Evolutionary conservation across 1,140 invertebrate species (phyloP).

Genomic region (Drosophila kohkoa): DNA sequence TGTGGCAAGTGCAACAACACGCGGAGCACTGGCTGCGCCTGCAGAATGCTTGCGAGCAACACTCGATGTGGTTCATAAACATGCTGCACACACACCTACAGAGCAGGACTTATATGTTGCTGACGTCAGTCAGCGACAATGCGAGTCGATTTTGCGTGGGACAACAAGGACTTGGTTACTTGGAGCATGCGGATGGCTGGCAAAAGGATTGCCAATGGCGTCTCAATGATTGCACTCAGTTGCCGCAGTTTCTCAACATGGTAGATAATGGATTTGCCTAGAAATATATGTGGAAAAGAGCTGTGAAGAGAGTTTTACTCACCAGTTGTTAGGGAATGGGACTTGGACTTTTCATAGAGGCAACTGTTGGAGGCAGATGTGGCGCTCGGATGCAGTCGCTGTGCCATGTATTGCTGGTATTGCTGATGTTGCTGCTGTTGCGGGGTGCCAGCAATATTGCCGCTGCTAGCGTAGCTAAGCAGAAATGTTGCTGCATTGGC

Average conservation of each 20-base stretch:
- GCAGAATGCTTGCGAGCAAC: slow-evolving; percentile 47
- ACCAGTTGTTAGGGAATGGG: slow-evolving; percentile 58
- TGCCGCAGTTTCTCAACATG: slow-evolving; percentile 16
- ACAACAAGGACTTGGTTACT: background rate
- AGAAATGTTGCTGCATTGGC: slow-evolving; percentile 47
- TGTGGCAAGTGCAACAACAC: slow-evolving; percentile 37
- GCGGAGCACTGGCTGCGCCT: slow-evolving; percentile 26
- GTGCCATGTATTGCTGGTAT: slow-evolving; percentile 69
- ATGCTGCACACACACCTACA: slow-evolving; percentile 8
- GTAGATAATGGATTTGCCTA: background rate
- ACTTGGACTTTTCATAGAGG: slow-evolving; percentile 65
- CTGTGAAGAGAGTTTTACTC: slow-evolving; percentile 13
- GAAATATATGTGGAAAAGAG: slow-evolving; percentile 6
- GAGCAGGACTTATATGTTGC: slow-evolving; percentile 2
- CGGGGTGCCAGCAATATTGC: slow-evolving; percentile 51
- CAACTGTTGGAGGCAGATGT: slow-evolving; percentile 66
- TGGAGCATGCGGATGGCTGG: background rate
- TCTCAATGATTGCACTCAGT: slow-evolving; percentile 51
- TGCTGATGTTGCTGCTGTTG: slow-evolving; percentile 63
- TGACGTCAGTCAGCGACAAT: slow-evolving; percentile 4
- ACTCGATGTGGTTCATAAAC: slow-evolving; percentile 39
- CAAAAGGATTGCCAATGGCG: slow-evolving; percentile 48
- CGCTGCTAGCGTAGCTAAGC: slow-evolving; percentile 66
- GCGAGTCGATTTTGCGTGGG: slow-evolving; percentile 30
- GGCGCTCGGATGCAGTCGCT: slow-evolving; percentile 56